Evolutionary conservation across 2,888 invertebrate genomes (phyloP).

Genomic region (Melanostoma mellinum): DNA sequence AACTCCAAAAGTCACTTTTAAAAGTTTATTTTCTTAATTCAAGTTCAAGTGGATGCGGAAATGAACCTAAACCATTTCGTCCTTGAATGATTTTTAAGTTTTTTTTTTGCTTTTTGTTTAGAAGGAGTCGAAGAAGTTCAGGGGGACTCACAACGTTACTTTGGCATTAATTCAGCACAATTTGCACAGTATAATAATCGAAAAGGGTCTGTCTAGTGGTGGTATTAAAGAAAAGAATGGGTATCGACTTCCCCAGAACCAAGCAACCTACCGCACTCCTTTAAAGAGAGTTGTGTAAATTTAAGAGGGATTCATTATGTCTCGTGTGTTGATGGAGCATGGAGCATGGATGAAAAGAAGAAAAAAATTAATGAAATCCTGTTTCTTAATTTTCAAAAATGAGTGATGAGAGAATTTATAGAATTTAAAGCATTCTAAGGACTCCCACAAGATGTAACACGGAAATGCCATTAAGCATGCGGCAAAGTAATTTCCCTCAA

Average conservation of each 20-base stretch:
- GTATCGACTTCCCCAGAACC: too few species aligned
- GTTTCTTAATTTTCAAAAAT: conserved; percentile 12
- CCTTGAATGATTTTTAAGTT: conserved; percentile 3
- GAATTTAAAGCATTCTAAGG: background rate
- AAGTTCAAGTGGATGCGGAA: conserved; percentile 52
- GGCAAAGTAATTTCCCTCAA: conserved; percentile 10
- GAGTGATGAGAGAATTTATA: conserved; percentile 13
- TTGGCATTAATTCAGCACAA: too few species aligned
- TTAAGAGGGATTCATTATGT: too few species aligned
- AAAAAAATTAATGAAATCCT: conserved; percentile 1
- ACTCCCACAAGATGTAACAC: conserved; percentile 50
- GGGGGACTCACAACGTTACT: too few species aligned
- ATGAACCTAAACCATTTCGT: conserved; percentile 46
- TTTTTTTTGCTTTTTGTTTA: background rate
- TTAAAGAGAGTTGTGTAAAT: too few species aligned
- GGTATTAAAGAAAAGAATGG: too few species aligned
- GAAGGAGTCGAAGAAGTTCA: too few species aligned
- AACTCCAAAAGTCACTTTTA: conserved; percentile 39
- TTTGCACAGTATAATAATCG: too few species aligned
- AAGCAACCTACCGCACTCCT: too few species aligned
- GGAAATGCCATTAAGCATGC: conserved; percentile 60
- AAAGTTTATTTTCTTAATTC: conserved; percentile 44
- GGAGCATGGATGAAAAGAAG: background rate
- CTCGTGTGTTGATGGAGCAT: background rate
- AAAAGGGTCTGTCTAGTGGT: too few species aligned